Conservation (phyloP, 2,797 vertebrate species). For the Pangasius macronema region DNA sequence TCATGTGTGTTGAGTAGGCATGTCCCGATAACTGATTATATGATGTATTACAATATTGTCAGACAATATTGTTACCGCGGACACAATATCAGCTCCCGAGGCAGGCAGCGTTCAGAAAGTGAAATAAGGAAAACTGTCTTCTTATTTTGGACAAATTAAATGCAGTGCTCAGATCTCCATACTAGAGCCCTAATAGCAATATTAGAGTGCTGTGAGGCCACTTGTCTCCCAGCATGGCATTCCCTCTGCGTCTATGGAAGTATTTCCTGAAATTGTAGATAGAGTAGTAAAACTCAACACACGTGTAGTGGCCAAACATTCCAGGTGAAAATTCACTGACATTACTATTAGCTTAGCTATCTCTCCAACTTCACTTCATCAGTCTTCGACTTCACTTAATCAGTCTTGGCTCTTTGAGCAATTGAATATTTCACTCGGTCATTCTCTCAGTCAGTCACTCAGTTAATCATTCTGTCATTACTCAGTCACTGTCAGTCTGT, state of each 20-base stretch:
- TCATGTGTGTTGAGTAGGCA: conserved; percentile 70
- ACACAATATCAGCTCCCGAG: background rate
- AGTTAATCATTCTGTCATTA: background rate
- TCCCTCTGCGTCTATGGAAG: background rate
- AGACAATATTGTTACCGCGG: conserved; percentile 3
- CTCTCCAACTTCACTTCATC: background rate
- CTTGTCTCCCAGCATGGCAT: background rate
- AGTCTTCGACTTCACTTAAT: background rate
- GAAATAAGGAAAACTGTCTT: background rate
- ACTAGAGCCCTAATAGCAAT: conserved; percentile 4
- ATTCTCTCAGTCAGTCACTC: background rate
- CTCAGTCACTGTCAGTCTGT: background rate
- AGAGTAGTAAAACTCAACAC: background rate
- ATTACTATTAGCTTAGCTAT: background rate
- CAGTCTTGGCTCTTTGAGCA: background rate
- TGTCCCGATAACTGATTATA: conserved; percentile 21
- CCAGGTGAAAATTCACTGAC: background rate
- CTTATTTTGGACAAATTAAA: background rate
- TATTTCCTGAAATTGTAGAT: background rate
- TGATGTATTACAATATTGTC: conserved; percentile 9
- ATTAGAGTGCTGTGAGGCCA: background rate
- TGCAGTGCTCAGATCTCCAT: conserved; percentile 26
- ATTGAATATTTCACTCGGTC: background rate
- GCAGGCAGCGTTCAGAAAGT: background rate
- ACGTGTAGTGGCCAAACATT: background rate